Evolutionary conservation across 2,888 invertebrate genomes (phyloP), one percentile per base, ranked within the genome.

Genomic region (Acholoe squamosa): DNA sequence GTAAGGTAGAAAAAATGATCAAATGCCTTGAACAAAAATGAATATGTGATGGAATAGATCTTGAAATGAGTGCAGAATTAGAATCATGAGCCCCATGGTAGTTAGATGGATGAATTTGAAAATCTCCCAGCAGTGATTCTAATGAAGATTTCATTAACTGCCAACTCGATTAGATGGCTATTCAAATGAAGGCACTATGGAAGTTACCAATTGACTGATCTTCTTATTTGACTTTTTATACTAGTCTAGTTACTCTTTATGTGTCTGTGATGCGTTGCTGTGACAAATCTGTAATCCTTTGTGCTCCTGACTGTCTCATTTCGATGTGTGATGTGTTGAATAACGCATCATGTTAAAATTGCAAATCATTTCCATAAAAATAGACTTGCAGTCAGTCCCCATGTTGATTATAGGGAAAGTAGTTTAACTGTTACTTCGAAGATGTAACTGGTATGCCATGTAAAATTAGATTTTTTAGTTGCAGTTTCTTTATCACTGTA

Each of bases 31-130:
- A 25, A 71, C 19, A 71, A 71, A 61, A 61, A n/a, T 3, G 19
- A n/a, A 14, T 61, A 71, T 71, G 71, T 71, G 71, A 71, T 71
- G 71, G 71, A 71, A 71, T 71, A 25, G 71, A n/a, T 28, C 25
- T 28, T 71, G 71, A 28, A 3, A 71, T 25, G 25, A 28, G 25
- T 71, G 28, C 28, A 71, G 16, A 5, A 71, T 7, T 28, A 71
- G 1, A 71, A 71, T 71, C 31, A 19, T 61, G 22, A 61, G n/a
- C 19, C 25, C 25, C 25, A 0, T 14, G 71, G 14, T 25, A 71
- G 28, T 25, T 71, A 71, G 71, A 28, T 1, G 28, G 25, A 71
- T 0, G 28, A 28, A 71, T 71, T 25, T 25, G 31, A 28, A 71
- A 28, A 71, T 71, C 28, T 28, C 31, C 3, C 28, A 71, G 71